Evolutionary conservation across 2,797 vertebrate species (phyloP).

Genomic region (Amblyopsis hoosieri): DNA sequence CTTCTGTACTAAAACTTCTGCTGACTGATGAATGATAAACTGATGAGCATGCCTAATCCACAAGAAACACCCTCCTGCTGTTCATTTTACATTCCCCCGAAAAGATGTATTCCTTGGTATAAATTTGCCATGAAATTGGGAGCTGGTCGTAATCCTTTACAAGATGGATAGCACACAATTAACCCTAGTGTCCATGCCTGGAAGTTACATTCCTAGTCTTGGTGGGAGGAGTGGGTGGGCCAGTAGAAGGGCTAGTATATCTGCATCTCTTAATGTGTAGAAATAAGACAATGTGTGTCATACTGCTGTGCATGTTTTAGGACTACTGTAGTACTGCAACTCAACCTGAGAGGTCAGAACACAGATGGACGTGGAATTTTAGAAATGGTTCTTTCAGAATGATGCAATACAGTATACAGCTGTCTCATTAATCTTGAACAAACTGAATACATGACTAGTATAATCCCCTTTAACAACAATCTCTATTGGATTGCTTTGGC

Average conservation of each 20-base stretch:
- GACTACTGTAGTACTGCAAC: conserved; percentile 3
- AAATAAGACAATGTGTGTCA: conserved; percentile 13
- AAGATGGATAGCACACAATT: conserved; percentile 64
- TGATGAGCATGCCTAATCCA: conserved; percentile 88
- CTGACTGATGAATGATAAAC: conserved; percentile 90
- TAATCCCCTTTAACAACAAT: too few relatives aligned
- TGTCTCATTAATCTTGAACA: too few relatives aligned
- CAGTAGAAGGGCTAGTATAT: conserved; percentile 32
- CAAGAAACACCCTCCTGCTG: conserved; percentile 85
- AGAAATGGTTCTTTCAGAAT: background rate
- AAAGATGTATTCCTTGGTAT: conserved; percentile 78
- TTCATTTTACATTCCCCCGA: conserved; percentile 85
- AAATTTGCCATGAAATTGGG: conserved; percentile 80
- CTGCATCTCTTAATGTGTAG: conserved; percentile 33
- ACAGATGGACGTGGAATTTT: too few relatives aligned
- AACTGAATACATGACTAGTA: too few relatives aligned
- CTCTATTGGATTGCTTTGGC: too few relatives aligned
- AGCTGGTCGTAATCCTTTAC: conserved; percentile 68
- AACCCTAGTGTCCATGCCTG: conserved; percentile 47
- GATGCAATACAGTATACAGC: too few relatives aligned
- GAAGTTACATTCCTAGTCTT: conserved; percentile 54
- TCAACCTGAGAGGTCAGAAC: conserved; percentile 19
- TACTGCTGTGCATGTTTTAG: background rate
- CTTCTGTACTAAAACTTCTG: conserved; percentile 67
- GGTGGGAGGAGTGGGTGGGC: conserved; percentile 58